These are phyloP conservation scores for Ips nitidus DNA, from an alignment of 1,140 invertebrate species.

Conservation along the genomic window DNA sequence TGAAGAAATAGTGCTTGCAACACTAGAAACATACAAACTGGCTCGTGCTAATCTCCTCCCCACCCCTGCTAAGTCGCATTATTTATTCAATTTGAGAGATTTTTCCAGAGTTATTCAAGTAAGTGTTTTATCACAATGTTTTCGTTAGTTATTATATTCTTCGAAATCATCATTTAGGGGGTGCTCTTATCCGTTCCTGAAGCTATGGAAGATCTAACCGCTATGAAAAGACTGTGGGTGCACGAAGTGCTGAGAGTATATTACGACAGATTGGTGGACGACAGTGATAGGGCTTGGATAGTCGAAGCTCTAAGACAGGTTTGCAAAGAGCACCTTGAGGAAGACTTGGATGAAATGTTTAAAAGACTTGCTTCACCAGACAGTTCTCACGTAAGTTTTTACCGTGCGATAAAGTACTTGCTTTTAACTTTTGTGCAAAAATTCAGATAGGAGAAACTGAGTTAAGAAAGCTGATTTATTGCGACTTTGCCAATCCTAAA, in stretches of 20 bases:
- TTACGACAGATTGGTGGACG: constrained; percentile 88
- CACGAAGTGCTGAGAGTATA: constrained; percentile 94
- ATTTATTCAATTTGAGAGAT: constrained; percentile 93
- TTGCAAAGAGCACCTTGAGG: constrained; percentile 57
- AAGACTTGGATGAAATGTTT: constrained; percentile 55
- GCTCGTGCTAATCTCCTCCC: constrained; percentile 82
- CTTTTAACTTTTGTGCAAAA: constrained; percentile 3
- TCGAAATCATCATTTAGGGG: constrained; percentile 60
- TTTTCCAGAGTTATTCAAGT: constrained; percentile 91
- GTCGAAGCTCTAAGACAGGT: constrained; percentile 65
- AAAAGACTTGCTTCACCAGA: constrained; percentile 48
- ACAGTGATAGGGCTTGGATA: constrained; percentile 80
- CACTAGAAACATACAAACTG: constrained; percentile 84
- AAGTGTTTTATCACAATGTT: background rate
- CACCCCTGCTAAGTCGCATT: constrained; percentile 89
- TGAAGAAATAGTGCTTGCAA: constrained; percentile 84
- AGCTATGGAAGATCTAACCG: constrained; percentile 81
- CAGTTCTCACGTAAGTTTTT: constrained; percentile 42
- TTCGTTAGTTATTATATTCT: background rate
- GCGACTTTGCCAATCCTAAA: constrained; percentile 94
- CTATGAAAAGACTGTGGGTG: constrained; percentile 92
- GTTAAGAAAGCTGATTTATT: constrained; percentile 86
- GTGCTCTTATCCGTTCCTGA: constrained; percentile 90
- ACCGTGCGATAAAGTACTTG: background rate
- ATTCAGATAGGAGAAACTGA: constrained; percentile 72